These are phyloP conservation scores for Dasyprocta punctata DNA, from an alignment of 2,113 vertebrate species.

Conservation along the genomic window DNA sequence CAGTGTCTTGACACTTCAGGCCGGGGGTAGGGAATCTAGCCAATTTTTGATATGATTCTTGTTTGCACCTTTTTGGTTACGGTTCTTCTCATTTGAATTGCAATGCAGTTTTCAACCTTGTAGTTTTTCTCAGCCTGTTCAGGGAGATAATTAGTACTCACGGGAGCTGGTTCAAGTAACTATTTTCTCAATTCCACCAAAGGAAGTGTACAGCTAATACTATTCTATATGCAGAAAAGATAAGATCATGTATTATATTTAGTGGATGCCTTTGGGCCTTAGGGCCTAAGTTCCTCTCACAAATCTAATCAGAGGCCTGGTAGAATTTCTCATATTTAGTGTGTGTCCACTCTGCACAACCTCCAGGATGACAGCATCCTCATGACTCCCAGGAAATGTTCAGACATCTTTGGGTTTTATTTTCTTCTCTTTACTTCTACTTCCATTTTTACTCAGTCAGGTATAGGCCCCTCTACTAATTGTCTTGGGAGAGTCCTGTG, in stretches of 20 bases:
- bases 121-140: neutral
- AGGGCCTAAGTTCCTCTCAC: neutral
- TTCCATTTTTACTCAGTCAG: neutral
- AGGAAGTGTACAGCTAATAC: neutral
- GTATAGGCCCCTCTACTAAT: neutral
- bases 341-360: neutral
- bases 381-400: neutral
- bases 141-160: neutral
- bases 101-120: neutral
- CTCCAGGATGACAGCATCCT: neutral
- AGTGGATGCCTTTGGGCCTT: neutral
- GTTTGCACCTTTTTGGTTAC: neutral
- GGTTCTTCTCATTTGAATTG: neutral
- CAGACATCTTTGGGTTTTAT: neutral
- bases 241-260: neutral
- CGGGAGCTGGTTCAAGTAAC: neutral
- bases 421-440: neutral
- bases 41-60: neutral
- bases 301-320: neutral
- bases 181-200: constrained; percentile 19
- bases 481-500: neutral
- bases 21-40: neutral
- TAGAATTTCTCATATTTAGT: neutral
- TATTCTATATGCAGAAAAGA: neutral
- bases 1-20: neutral